Conservation (phyloP, 35 echinoderm and acorn worm genomes). For the Chiridota heheva region DNA sequence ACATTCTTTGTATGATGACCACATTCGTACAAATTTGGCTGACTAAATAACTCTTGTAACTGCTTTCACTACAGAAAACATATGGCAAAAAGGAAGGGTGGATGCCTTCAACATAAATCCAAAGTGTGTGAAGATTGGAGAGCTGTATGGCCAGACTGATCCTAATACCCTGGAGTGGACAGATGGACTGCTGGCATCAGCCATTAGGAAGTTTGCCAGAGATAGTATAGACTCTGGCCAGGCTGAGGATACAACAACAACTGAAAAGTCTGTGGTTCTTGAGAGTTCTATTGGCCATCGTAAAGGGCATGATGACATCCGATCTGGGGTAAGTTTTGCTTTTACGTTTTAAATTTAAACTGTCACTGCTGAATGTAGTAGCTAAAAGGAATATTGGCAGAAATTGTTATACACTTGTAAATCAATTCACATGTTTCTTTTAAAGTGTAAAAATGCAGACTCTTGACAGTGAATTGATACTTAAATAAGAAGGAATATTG, state of each 20-base stretch:
- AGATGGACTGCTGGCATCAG: slow-evolving; percentile 87
- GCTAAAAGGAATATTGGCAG: no score
- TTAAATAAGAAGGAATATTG: no score
- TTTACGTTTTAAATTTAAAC: no score
- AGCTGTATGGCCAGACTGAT: slow-evolving; percentile 94
- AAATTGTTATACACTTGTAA: no score
- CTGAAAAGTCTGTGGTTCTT: slow-evolving; percentile 41
- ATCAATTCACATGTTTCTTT: no score
- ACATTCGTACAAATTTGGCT: no score
- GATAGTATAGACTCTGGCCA: slow-evolving; percentile 42
- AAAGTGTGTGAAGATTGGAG: slow-evolving; percentile 97
- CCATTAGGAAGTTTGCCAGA: slow-evolving; percentile 78
- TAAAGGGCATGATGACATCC: slow-evolving; percentile 35
- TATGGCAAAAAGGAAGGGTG: slow-evolving; percentile 92
- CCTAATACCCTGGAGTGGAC: slow-evolving; percentile 99
- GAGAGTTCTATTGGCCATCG: slow-evolving; percentile 41
- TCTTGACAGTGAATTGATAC: no score
- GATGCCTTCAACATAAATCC: slow-evolving; percentile 88
- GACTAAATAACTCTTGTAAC: no score
- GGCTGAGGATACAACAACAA: slow-evolving; percentile 20
- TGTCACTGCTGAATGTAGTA: no score
- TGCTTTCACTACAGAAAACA: slow-evolving; percentile 66
- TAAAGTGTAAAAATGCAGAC: no score
- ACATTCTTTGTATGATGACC: no score
- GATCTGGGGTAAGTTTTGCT: neutral